Evolutionary conservation across 2,113 vertebrate species (phyloP).

Genomic region (Phalacrocorax pelagicus): DNA sequence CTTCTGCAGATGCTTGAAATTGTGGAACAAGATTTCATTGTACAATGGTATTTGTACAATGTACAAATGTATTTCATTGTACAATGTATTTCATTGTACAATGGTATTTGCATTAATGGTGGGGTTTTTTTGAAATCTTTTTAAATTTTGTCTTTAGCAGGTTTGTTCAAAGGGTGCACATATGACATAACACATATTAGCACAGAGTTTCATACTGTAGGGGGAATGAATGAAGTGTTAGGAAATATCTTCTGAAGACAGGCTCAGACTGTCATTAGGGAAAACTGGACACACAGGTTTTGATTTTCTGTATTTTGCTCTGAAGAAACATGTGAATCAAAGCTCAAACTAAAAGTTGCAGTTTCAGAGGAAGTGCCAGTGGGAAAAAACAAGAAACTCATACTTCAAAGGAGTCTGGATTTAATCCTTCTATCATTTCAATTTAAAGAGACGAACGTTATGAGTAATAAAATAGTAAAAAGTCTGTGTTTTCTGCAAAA

Average conservation of each 20-base stretch:
- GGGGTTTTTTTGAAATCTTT: not conserved
- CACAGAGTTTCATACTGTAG: not conserved
- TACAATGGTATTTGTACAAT: no score
- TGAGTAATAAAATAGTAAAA: not conserved
- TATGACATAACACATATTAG: not conserved
- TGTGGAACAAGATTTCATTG: not conserved
- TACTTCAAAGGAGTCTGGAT: not conserved
- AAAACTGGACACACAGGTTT: not conserved
- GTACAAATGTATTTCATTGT: no score
- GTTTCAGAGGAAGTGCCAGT: not conserved
- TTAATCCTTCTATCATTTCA: not conserved
- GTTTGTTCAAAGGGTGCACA: not conserved
- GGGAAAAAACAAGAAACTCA: not conserved
- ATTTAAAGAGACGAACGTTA: not conserved
- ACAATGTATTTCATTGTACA: no score
- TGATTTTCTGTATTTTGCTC: not conserved
- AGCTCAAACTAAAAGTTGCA: not conserved
- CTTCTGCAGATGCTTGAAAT: not conserved
- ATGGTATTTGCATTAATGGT: not conserved
- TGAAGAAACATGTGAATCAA: not conserved
- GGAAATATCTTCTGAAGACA: not conserved
- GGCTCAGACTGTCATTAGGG: not conserved
- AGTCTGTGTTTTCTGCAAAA: not conserved
- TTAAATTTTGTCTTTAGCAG: not conserved
- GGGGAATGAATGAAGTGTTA: not conserved